Evolutionary conservation across 2,113 vertebrate species (phyloP).

Genomic region (Monarcha castaneiventris): DNA sequence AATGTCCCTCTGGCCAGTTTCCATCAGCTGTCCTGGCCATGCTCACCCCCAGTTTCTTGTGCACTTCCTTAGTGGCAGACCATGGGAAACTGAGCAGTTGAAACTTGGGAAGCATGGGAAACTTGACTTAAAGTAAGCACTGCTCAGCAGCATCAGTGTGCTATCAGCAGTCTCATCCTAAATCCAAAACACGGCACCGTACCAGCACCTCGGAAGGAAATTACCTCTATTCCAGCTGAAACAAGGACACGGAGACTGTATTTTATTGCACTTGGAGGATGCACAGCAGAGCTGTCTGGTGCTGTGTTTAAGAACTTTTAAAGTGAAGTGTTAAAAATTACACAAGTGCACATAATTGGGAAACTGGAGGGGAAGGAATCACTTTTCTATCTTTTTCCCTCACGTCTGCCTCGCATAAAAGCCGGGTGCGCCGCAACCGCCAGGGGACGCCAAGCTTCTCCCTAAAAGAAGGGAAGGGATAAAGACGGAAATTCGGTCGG

Average conservation of each 20-base stretch:
- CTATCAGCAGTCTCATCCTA: background rate
- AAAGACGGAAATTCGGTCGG: accelerated
- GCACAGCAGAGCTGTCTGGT: background rate
- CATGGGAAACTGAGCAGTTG: background rate
- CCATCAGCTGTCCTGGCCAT: background rate
- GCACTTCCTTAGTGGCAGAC: background rate
- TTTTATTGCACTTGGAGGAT: background rate
- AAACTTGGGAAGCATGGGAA: too few species aligned
- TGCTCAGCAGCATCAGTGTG: background rate
- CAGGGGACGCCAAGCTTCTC: background rate
- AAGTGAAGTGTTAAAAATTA: background rate
- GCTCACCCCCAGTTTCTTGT: background rate
- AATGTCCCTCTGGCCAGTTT: background rate
- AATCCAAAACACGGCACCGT: background rate
- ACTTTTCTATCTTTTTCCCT: accelerated
- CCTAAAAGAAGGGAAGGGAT: background rate
- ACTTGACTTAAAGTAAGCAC: background rate
- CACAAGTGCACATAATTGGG: background rate
- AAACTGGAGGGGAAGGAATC: background rate
- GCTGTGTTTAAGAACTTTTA: background rate
- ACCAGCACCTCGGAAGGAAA: background rate
- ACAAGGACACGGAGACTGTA: background rate
- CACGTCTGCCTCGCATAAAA: accelerated
- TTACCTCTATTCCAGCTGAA: background rate
- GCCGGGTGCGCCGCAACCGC: background rate